Evolutionary conservation across 2,888 invertebrate genomes (phyloP), one percentile per base, ranked within the genome.

Genomic region (Criorhina ranunculi): DNA sequence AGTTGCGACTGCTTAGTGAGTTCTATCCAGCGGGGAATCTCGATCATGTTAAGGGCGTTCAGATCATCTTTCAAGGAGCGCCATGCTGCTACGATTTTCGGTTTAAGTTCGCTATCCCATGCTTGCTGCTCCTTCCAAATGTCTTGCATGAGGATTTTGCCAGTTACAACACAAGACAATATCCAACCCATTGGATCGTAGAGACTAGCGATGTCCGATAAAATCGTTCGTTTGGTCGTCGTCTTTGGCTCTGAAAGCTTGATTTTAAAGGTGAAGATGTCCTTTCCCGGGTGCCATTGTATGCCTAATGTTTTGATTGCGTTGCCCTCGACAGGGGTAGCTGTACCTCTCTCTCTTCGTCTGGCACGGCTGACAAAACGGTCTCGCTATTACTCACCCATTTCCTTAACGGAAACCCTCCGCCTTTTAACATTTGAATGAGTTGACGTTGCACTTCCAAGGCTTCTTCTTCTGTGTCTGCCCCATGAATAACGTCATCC

Each of bases 151-250:
- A 60, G 6, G 0, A 51, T 49, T 5, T 72, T 60, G 12, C 40
- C 60, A 2, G 29, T 7, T 3, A 72, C 6, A 0, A 51, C 19
- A 12, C 49, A 70, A 6, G 49, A 37, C 19, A 59, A 9, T 0
- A 57, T 57, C 55, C 55, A 69, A 44, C 55, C 57, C 57, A 59
- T 37, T 12, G 37, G 55, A 33, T 69, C 33, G 44, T 35, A 59
- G 0, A 29, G 15, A 0, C 59, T 51, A 42, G 62, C 73, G 9
- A 62, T 62, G 1, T 62, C 33, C 0, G 73, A 62, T 5, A 73
- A 7, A 3, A 73, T 62, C 2, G 53, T 53, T 19, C 53, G 33
- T 42, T 73, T 73, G 4, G 53, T 73, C 1, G 19, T 53, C 12
- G 2, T 33, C 9, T 8, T 40, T n/a, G 15, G 0, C 6, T 62